Evolutionary conservation across 1,140 invertebrate genomes (phyloP), one percentile per base, ranked within the genome.

Genomic region (Babylonia areolata): DNA sequence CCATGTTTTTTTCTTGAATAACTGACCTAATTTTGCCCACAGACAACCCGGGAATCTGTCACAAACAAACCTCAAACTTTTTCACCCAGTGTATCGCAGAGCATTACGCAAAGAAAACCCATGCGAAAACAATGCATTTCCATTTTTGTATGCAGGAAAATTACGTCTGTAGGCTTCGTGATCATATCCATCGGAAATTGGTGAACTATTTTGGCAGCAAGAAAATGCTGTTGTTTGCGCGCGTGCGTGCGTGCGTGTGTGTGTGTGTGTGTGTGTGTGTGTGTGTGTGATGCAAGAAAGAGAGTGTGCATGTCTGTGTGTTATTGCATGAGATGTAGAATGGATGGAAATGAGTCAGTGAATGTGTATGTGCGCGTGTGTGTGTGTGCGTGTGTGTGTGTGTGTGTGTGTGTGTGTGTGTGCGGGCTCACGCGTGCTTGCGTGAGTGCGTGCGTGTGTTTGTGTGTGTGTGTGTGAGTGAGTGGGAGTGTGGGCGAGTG

Each of bases 241-340:
- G n/a, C n/a, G n/a, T n/a, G n/a, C 54, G 54, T 58, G 54, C 54
- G 69, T 1, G 3, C 28, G 69, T 71, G 69, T 71, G 69, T 71
- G 69, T 71, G 69, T 71, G 69, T 71, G 69, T 71, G 69, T 71
- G 69, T 71, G 69, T 71, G 69, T 71, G 69, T 71, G 69, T 71
- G 69, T 71, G 69, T 71, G 69, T 71, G 69, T 71, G 69, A n/a
- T 71, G 69, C 28, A 28, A 20, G 69, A 20, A 28, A 20, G 69
- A 20, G 69, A 20, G 69, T 71, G 69, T 71, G 69, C 28, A 28
- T 71, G 69, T 71, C 12, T 71, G 69, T 71, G 69, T 71, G 69
- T 5, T 12, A 0, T 12, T 5, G 69, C 2, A 28, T 71, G 3
- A 0, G 69, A n/a, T n/a, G n/a, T n/a, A n/a, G n/a, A n/a, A n/a